These are phyloP conservation scores for Semaprochilodus insignis DNA, from an alignment of 2,797 vertebrate genomes.

Conservation along the genomic window DNA sequence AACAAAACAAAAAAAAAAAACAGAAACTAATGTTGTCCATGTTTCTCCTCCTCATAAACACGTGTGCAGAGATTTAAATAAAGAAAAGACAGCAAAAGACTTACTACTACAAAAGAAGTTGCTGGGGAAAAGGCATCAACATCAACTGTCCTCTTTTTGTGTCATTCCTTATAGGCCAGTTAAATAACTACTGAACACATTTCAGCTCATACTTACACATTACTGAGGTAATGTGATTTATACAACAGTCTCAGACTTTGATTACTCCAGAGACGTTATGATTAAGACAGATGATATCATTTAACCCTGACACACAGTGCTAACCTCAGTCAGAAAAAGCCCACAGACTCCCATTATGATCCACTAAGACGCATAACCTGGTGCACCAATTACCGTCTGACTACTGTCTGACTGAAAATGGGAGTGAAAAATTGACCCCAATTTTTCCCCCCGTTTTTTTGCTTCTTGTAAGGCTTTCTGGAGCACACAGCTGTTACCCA, in stretches of 20 bases:
- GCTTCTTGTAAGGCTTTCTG: not conserved
- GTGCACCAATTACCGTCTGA: conserved; percentile 38
- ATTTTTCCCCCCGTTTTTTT: not conserved
- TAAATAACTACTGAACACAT: not conserved
- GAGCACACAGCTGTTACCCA: not conserved
- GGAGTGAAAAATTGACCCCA: not conserved
- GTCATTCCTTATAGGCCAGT: not conserved
- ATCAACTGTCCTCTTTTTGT: not conserved
- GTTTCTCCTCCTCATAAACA: conserved; percentile 61
- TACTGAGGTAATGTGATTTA: not conserved
- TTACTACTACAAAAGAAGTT: no score
- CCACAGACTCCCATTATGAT: not conserved
- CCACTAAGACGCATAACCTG: conserved; percentile 21
- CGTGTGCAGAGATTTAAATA: conserved; percentile 37
- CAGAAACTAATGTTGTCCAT: conserved; percentile 52
- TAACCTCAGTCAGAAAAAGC: not conserved
- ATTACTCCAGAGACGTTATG: not conserved
- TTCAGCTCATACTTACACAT: not conserved
- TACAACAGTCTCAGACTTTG: not conserved
- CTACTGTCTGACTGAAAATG: conserved; percentile 43
- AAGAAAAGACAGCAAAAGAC: not conserved
- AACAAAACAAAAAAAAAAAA: not conserved
- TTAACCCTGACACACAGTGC: not conserved
- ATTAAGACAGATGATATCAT: not conserved
- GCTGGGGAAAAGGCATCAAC: not conserved